Evolutionary conservation across 2,797 vertebrate genomes (phyloP), one percentile per base, ranked within the genome.

Genomic region (Bovichtus diacanthus): DNA sequence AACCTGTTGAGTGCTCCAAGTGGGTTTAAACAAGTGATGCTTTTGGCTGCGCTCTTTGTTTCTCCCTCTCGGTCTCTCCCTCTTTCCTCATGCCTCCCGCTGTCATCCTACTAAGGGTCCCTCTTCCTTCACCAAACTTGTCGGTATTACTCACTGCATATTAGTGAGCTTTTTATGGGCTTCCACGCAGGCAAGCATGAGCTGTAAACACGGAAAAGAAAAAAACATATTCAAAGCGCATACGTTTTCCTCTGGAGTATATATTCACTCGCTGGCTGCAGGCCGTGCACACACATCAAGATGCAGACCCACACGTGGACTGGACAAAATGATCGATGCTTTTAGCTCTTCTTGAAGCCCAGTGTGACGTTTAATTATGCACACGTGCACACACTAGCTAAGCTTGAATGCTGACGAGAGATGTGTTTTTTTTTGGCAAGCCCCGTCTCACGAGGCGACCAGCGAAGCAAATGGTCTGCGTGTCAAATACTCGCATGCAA

Each of bases 301-400:
- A 88, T 69, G 65, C 71, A 66, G 18, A 36, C 7, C 36, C 25
- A 6, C 9, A 59, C 34, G 51, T 4, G 63, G 67, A 61, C 65
- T 54, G 73, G 63, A 41, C 29, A 64, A 80, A 83, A 55, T 83
- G 80, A 86, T 84, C 69, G 59, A 84, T 53, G 74, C 80, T 71
- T 71, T 85, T 78, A 83, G 79, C 74, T 63, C 82, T 89, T 85
- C 88, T 81, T 65, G 68, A 61, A 81, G 81, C 60, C 58, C 7
- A 31, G 41, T 29, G 12, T 90, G 87, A 89, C 89, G 84, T 90
- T 88, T 87, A 84, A 91, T 90, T 83, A 88, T 18, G 3, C 55
- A 59, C 68, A 69, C 76, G 65, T 15, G 25, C 53, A 53, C 41
- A 39, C n/a, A 15, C 67, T 80, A 49, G 55, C 31, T 41, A 36